Base-by-base conservation (phyloP, 2,888 invertebrate genomes). In the Lasioglossum oenotherae region DNA sequence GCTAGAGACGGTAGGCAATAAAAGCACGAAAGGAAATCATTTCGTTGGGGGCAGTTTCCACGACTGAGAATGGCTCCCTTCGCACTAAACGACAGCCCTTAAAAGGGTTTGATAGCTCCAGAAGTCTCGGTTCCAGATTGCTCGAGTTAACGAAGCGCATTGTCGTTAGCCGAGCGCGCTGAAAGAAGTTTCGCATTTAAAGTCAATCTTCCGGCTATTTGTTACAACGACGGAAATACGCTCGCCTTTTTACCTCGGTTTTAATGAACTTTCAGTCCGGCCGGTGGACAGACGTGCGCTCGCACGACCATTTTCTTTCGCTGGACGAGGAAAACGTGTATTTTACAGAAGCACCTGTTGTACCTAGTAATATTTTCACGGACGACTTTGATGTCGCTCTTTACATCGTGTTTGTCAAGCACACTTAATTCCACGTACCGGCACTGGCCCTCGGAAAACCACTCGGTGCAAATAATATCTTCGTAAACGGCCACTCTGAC, bases 91-190 rank as follows among this genome's bases (percentile, higher is more conserved):
- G 82, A 79, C 67, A 53, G 57, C 75, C 69, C 71, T 88, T 71
- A 82, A 73, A 82, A 80, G 53, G 77, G 77, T 82, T 80, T 78
- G 81, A 87, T 82, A 81, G 78, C 80, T 78, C 53, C 73, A 67
- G 49, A 76, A 80, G 81, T 84, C 84, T 82, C 53, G 84, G 80
- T 89, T 80, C 77, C 57, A 74, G 81, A 82, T 89, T 87, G 85
- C 81, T 89, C 79, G 80, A 81, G 80, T 87, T 88, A 89, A 88
- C 89, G 84, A 88, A 79, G 76, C 78, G 74, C 75, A 60, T 72
- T 75, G 75, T 85, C 84, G 80, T 84, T 84, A 67, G 78, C 57
- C 31, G 64, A 31, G 31, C 83, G 73, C 79, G 80, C 84, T 84
- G 79, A 84, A 85, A 84, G 80, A 80, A 84, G 73, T 85, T 73